These are phyloP conservation scores for Portevinia maculata DNA, from an alignment of 2,888 invertebrate genomes.

Conservation along the genomic window DNA sequence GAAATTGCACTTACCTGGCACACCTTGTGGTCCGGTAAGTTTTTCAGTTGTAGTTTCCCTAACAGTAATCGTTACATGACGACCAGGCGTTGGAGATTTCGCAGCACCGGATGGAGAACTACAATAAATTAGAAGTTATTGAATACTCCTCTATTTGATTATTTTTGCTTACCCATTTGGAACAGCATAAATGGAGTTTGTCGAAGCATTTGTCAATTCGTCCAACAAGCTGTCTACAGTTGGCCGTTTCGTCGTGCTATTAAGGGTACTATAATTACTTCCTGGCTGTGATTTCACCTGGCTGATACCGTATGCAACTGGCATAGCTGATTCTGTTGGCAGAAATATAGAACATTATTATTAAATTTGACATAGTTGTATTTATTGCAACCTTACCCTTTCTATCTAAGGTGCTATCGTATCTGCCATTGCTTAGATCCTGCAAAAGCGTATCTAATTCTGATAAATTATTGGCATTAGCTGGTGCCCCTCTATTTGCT, in stretches of 20 bases:
- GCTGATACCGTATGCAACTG: slow-evolving; percentile 77
- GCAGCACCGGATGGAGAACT: slow-evolving; percentile 54
- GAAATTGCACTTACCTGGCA: slow-evolving; percentile 77
- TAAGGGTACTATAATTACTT: slow-evolving; percentile 80
- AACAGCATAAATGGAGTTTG: slow-evolving; percentile 84
- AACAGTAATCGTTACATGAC: slow-evolving; percentile 85
- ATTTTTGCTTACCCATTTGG: slow-evolving; percentile 87
- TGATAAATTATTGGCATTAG: slow-evolving; percentile 88
- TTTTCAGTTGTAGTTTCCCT: slow-evolving; percentile 86
- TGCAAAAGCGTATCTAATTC: slow-evolving; percentile 96
- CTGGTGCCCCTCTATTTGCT: slow-evolving; percentile 52
- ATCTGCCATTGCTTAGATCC: slow-evolving; percentile 93
- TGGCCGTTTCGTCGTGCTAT: slow-evolving; percentile 85
- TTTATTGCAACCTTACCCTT: slow-evolving; percentile 83
- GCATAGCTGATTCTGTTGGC: slow-evolving; percentile 78
- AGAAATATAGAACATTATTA: neutral
- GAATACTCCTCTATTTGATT: neutral
- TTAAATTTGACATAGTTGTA: neutral
- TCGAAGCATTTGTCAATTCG: slow-evolving; percentile 86
- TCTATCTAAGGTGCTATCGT: slow-evolving; percentile 83
- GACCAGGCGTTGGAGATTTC: slow-evolving; percentile 81
- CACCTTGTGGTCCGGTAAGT: slow-evolving; percentile 81
- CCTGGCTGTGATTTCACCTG: slow-evolving; percentile 81
- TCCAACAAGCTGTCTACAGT: slow-evolving; percentile 95
- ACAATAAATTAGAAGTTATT: neutral